Conservation (phyloP, 1,140 invertebrate genomes). For the Bactericera cockerelli region DNA sequence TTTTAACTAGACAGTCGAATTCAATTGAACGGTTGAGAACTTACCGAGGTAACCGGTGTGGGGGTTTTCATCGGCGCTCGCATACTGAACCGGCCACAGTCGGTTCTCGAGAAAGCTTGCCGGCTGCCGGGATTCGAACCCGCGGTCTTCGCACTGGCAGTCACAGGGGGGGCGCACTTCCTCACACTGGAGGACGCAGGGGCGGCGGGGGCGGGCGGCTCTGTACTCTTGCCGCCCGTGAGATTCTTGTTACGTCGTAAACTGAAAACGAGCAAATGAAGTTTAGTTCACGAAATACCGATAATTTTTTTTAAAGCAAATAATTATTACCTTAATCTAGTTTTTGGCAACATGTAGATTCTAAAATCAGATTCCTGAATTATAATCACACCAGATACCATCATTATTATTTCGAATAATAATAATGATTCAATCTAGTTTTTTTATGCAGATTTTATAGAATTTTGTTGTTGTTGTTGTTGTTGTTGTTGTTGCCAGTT, state of each 20-base stretch:
- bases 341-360: no score
- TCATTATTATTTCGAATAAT: no score
- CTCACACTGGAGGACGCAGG: background rate
- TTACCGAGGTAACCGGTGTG: slow-evolving; percentile 18
- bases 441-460: no score
- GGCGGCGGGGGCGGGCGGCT: background rate
- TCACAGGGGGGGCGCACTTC: slow-evolving; percentile 2
- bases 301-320: no score
- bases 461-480: no score
- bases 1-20: no score
- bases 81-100: slow-evolving; percentile 48
- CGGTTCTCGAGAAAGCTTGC: slow-evolving; percentile 37
- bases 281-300: no score
- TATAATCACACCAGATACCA: no score
- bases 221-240: slow-evolving; percentile 13
- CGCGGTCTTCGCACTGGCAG: slow-evolving; percentile 10
- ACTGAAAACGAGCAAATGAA: slow-evolving; percentile 27
- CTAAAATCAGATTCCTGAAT: no score
- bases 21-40: slow-evolving; percentile 9
- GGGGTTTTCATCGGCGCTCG: slow-evolving; percentile 26
- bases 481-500: no score
- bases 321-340: no score
- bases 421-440: no score
- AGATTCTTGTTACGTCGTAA: slow-evolving; percentile 28
- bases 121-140: slow-evolving; percentile 23